phyloP scores from a whole-genome alignment of 2,797 vertebrate species.

The Taeniopygia guttata region DNA sequence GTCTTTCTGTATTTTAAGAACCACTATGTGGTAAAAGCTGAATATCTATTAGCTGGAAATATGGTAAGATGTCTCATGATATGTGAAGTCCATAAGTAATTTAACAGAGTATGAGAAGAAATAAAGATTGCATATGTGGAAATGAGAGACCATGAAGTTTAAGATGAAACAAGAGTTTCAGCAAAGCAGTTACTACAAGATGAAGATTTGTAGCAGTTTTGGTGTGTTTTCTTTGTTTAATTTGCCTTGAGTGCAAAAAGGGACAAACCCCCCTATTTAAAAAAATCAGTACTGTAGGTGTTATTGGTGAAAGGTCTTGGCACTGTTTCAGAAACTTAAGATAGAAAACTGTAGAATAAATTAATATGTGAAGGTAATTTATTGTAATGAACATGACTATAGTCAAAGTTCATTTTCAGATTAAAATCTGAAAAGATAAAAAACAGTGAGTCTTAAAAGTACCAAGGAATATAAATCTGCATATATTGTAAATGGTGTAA shows the following conservation, averaged over 20 bases:
- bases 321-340: not conserved
- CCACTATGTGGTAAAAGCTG: not conserved
- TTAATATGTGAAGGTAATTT: not conserved
- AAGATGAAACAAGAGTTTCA: not conserved
- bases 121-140: not conserved
- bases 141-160: not conserved
- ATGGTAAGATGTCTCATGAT: not conserved
- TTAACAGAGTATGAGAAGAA: not conserved
- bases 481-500: not conserved
- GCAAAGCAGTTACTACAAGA: not conserved
- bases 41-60: not conserved
- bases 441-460: not conserved
- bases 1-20: not conserved
- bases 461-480: not conserved
- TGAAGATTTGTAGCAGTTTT: not conserved
- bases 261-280: not conserved
- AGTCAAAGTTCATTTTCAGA: not conserved
- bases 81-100: not conserved
- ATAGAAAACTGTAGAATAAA: not conserved
- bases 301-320: not conserved
- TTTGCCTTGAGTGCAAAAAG: not conserved
- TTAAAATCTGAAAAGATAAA: not conserved
- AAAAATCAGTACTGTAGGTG: not conserved
- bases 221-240: not conserved
- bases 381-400: not conserved